A percentile compares a stretch with the other conserved stretches of the same genome.
Evolutionary conservation across 2,888 invertebrate genomes (phyloP).

Genomic region (Cataglyphis altisquamis): DNA sequence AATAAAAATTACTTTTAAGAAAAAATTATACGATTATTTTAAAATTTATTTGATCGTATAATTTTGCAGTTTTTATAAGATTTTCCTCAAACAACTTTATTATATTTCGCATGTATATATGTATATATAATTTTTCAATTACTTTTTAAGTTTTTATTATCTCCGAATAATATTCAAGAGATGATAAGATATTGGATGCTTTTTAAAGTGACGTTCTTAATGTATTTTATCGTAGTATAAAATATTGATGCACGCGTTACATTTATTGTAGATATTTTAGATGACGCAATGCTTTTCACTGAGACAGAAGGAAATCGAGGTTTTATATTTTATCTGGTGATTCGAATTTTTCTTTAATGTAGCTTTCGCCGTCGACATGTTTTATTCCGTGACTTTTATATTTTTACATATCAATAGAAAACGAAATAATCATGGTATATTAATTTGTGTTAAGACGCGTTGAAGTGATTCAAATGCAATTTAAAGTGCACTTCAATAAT

Average conservation of each 20-base stretch:
- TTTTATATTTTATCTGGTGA: conserved; percentile 71
- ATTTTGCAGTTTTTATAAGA: background rate
- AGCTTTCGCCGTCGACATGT: conserved; percentile 28
- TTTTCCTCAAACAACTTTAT: background rate
- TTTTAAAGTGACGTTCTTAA: conserved; percentile 61
- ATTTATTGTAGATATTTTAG: conserved; percentile 71
- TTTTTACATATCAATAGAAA: background rate
- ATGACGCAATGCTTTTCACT: conserved; percentile 61
- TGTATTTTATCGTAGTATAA: conserved; percentile 80
- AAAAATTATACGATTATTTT: background rate
- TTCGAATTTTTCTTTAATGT: conserved; percentile 65
- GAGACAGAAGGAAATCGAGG: conserved; percentile 57
- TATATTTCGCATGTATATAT: background rate
- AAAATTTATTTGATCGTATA: background rate
- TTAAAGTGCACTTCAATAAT: background rate
- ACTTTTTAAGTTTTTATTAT: conserved; percentile 56
- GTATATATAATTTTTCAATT: background rate
- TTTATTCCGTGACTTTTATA: conserved; percentile 10
- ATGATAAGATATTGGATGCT: conserved; percentile 66
- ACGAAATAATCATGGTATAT: background rate
- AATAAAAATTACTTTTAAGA: conserved; percentile 14
- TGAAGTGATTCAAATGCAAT: background rate
- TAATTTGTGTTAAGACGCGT: background rate
- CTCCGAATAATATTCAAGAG: conserved; percentile 67
- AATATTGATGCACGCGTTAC: conserved; percentile 78